Conservation (phyloP, 2,888 invertebrate genomes). For the Metopia argyrocephala region DNA sequence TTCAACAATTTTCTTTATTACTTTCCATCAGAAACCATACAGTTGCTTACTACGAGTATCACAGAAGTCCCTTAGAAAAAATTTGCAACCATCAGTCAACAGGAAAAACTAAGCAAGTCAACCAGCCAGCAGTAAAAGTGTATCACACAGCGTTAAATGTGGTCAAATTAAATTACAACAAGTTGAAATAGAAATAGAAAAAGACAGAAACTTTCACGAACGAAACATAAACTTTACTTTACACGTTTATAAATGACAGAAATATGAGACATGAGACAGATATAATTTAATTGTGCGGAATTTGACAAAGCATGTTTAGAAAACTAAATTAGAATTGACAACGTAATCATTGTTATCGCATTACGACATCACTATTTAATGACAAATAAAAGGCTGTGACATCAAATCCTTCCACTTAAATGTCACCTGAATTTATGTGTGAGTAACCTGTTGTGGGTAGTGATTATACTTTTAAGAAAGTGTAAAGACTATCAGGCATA, state of each 20-base stretch:
- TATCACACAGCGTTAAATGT: constrained; percentile 20
- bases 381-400: background rate
- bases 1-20: background rate
- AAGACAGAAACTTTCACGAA: too few relatives aligned
- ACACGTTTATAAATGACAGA: constrained; percentile 1
- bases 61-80: too few relatives aligned
- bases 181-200: background rate
- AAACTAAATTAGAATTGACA: constrained; percentile 18
- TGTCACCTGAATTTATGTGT: too few relatives aligned
- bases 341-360: background rate
- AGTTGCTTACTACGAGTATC: too few relatives aligned
- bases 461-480: too few relatives aligned
- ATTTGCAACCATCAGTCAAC: background rate
- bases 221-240: too few relatives aligned
- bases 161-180: constrained; percentile 39
- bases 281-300: constrained; percentile 35
- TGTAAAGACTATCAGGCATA: too few relatives aligned
- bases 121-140: constrained; percentile 7
- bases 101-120: constrained; percentile 16
- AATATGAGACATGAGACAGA: constrained; percentile 1
- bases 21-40: too few relatives aligned
- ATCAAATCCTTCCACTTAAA: too few relatives aligned
- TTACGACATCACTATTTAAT: background rate
- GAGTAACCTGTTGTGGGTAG: too few relatives aligned
- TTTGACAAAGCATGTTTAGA: constrained; percentile 20